Evolutionary conservation across 2,113 vertebrate species (phyloP).

Genomic region (Hoplias malabaricus): DNA sequence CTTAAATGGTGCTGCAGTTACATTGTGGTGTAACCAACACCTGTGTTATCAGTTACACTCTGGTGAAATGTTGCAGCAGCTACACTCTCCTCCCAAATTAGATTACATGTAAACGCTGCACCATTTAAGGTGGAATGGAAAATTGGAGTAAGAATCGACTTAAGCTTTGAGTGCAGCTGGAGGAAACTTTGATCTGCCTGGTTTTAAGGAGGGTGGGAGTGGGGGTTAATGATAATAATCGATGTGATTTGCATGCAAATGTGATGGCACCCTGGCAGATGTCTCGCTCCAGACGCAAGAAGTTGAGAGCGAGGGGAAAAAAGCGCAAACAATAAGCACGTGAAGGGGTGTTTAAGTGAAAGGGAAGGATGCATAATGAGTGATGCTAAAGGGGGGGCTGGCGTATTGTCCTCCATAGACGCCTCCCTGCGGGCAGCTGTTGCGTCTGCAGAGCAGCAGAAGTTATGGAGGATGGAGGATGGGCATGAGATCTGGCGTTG

Average conservation of each 20-base stretch:
- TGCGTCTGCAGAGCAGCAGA: slow-evolving; percentile 63
- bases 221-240: slow-evolving; percentile 49
- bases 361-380: slow-evolving; percentile 63
- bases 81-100: too few species aligned
- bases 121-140: background rate
- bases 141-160: background rate
- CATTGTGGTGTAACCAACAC: too few species aligned
- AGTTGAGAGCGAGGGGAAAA: slow-evolving; percentile 59
- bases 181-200: slow-evolving; percentile 70
- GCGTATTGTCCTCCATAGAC: slow-evolving; percentile 68
- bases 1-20: too few species aligned
- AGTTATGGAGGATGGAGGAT: slow-evolving; percentile 41
- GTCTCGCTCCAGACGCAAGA: slow-evolving; percentile 78
- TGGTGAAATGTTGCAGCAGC: too few species aligned
- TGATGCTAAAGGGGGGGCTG: slow-evolving; percentile 66
- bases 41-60: too few species aligned
- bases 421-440: slow-evolving; percentile 74
- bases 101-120: too few species aligned
- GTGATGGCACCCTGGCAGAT: slow-evolving; percentile 79
- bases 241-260: slow-evolving; percentile 88
- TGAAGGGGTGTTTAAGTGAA: slow-evolving; percentile 60
- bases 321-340: slow-evolving; percentile 69
- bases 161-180: too few species aligned
- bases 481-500: background rate
- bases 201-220: too few species aligned